Evolutionary conservation across 2,888 invertebrate species (phyloP), one percentile per base, ranked within the genome.

Genomic region (Sarcophaga subvicina): DNA sequence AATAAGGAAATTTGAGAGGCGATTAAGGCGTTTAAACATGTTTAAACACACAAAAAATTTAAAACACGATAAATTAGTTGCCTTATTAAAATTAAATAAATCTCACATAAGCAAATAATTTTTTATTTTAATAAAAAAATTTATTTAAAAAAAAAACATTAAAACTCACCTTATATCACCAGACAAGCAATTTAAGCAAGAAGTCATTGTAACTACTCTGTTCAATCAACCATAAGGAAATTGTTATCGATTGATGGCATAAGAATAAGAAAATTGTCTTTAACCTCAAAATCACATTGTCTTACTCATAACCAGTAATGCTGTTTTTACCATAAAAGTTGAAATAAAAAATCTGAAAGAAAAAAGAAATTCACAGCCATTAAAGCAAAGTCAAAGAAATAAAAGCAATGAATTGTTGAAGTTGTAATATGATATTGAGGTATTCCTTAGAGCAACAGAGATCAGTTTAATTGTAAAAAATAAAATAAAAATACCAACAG

Each of bases 261-360:
- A 77, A 80, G 66, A 86, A 83, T 27, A 78, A 76, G 17, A 70
- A 66, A 47, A 77, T 49, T 27, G 47, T 17, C 25, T 60, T 70
- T 63, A 80, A 71, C 80, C 80, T 75, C 75, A 80, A 80, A 84
- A 62, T 14, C 17, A 37, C 3, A 47, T 49, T 8, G 37, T 37
- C 10, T 37, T 37, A n/a, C n/a, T 10, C 37, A 37, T 37, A 10
- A 54, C 54, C 54, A 54, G 54, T 54, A 54, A 84, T 76, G 84
- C 72, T 76, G 84, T 27, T 79, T 71, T 79, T 79, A 79, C 84
- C 84, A 84, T 87, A 87, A 84, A 87, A 75, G 87, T 75, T 66
- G 6, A 62, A 37, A 54, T 54, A 54, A 54, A 54, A 10, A 54
- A 14, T 0, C 12, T 54, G 17, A 54, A 54, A 54, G 27, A 20